Evolutionary conservation across 2,888 invertebrate species (phyloP).

Genomic region (Lamproptera curius): DNA sequence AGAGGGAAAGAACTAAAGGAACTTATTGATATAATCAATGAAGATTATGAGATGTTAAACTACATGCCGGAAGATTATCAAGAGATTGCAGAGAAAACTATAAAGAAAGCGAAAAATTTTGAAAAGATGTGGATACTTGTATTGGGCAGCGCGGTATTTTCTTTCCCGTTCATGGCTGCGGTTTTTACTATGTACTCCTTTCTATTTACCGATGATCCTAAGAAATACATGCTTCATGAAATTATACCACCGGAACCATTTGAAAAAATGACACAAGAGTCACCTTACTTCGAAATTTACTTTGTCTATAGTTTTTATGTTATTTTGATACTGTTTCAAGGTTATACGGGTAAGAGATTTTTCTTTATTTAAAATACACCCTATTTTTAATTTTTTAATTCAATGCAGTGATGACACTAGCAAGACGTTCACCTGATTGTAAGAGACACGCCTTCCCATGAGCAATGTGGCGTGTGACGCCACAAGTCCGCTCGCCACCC

Average conservation of each 20-base stretch:
- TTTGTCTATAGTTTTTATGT: slow-evolving; percentile 22
- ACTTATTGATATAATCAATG: slow-evolving; percentile 27
- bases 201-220: slow-evolving; percentile 25
- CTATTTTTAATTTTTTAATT: too few species aligned
- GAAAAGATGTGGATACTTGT: slow-evolving; percentile 26
- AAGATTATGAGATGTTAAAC: slow-evolving; percentile 25
- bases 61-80: slow-evolving; percentile 24
- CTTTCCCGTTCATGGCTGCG: slow-evolving; percentile 25
- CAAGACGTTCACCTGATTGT: too few species aligned
- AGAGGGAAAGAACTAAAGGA: slow-evolving; percentile 24
- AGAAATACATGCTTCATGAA: slow-evolving; percentile 30
- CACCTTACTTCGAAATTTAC: slow-evolving; percentile 27
- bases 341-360: slow-evolving; percentile 27
- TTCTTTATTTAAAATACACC: too few species aligned
- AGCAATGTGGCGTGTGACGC: too few species aligned
- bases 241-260: slow-evolving; percentile 19
- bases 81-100: slow-evolving; percentile 16
- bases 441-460: too few species aligned
- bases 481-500: too few species aligned
- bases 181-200: slow-evolving; percentile 23
- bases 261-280: slow-evolving; percentile 24
- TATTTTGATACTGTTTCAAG: slow-evolving; percentile 19
- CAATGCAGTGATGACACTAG: too few species aligned
- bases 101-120: slow-evolving; percentile 22
- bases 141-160: slow-evolving; percentile 8